These are phyloP conservation scores for Mallateleia sp. DNA, from an alignment of 2,888 invertebrate species.

Conservation along the genomic window DNA sequence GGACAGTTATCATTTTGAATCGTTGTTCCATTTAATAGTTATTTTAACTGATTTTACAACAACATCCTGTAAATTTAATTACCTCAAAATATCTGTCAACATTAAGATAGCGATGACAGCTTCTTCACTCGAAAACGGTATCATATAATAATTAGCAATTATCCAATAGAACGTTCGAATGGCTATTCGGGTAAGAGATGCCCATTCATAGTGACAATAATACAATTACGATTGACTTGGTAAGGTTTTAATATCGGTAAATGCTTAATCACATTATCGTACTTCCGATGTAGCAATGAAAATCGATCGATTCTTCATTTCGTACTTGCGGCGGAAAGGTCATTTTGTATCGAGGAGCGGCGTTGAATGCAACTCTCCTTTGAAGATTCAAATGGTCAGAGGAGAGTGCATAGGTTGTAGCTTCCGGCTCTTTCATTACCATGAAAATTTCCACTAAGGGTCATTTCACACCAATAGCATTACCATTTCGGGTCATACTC, in stretches of 20 bases:
- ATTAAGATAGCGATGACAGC: no score
- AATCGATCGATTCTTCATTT: slow-evolving; percentile 46
- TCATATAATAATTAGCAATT: slow-evolving; percentile 34
- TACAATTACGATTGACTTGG: slow-evolving; percentile 44
- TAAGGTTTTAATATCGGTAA: slow-evolving; percentile 45
- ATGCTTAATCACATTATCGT: slow-evolving; percentile 46
- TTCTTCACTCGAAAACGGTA: no score
- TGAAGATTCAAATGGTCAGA: slow-evolving; percentile 55
- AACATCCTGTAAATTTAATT: no score
- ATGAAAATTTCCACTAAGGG: slow-evolving; percentile 54
- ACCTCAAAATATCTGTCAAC: no score
- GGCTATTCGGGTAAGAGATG: slow-evolving; percentile 17
- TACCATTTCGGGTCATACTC: slow-evolving; percentile 53
- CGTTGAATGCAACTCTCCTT: slow-evolving; percentile 39
- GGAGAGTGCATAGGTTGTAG: slow-evolving; percentile 31
- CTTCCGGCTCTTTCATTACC: slow-evolving; percentile 62
- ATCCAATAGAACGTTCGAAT: slow-evolving; percentile 8
- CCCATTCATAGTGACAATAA: slow-evolving; percentile 25
- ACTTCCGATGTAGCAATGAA: slow-evolving; percentile 11
- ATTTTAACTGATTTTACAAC: no score
- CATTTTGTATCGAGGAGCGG: slow-evolving; percentile 47
- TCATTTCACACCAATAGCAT: slow-evolving; percentile 64
- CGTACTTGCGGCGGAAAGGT: slow-evolving; percentile 47
- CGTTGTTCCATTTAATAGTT: no score
- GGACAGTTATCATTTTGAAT: no score